Conservation (phyloP, 2,888 invertebrate species). For the Sipha maydis region DNA sequence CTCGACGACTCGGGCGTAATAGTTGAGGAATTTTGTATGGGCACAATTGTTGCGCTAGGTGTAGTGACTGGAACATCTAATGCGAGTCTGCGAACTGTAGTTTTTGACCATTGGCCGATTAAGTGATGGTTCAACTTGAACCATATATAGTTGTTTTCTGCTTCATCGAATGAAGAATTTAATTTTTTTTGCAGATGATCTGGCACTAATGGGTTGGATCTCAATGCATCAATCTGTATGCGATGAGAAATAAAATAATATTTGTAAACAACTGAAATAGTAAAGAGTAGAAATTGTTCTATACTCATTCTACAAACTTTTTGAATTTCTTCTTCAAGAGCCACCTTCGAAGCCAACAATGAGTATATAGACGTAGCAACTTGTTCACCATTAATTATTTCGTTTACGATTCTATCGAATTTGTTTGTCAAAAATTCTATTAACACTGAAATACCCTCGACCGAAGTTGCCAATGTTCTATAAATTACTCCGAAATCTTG, state of each 20-base stretch:
- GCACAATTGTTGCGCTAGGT: background rate
- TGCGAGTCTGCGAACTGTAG: background rate
- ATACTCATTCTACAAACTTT: background rate
- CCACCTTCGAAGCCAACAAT: slow-evolving; percentile 22
- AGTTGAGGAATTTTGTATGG: background rate
- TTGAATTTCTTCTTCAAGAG: background rate
- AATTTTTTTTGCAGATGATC: background rate
- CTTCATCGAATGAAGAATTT: background rate
- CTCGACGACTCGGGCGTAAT: background rate
- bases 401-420: slow-evolving; percentile 14
- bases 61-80: background rate
- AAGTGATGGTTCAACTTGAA: background rate
- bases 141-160: slow-evolving; percentile 1
- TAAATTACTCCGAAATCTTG: slow-evolving; percentile 51
- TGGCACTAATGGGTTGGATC: background rate
- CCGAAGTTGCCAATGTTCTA: background rate
- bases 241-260: background rate
- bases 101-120: slow-evolving; percentile 1
- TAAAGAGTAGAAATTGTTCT: no score
- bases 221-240: slow-evolving; percentile 33
- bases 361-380: slow-evolving; percentile 18
- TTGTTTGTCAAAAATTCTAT: slow-evolving; percentile 45
- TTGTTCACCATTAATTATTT: slow-evolving; percentile 37
- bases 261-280: no score
- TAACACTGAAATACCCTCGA: slow-evolving; percentile 14